Conservation (phyloP, 2,113 vertebrate species). For the Stegostoma tigrinum region DNA sequence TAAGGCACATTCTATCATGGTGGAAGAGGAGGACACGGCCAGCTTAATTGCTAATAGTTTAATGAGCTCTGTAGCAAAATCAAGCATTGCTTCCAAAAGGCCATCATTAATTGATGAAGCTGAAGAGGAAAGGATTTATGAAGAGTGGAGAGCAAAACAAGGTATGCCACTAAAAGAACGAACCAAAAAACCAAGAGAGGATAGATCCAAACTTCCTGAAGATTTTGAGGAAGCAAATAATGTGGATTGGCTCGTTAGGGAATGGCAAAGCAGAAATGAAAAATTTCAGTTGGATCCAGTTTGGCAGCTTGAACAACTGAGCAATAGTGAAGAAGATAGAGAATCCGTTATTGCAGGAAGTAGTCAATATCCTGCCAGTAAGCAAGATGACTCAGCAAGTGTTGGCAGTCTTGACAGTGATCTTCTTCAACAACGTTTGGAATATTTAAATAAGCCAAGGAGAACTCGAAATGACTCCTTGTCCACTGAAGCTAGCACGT, state of each 20-base stretch:
- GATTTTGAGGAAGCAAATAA: slow-evolving; percentile 55
- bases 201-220: slow-evolving; percentile 37
- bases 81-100: slow-evolving; percentile 55
- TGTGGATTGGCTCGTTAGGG: slow-evolving; percentile 60
- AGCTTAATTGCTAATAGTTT: slow-evolving; percentile 69
- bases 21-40: slow-evolving; percentile 69
- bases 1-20: slow-evolving; percentile 57
- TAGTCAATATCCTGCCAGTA: slow-evolving; percentile 42
- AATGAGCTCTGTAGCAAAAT: slow-evolving; percentile 57
- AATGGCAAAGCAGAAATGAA: slow-evolving; percentile 85
- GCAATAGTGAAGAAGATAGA: slow-evolving; percentile 46
- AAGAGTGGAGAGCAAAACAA: slow-evolving; percentile 47
- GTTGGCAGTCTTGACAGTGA: slow-evolving; percentile 70
- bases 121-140: slow-evolving; percentile 51
- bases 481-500: slow-evolving; percentile 64
- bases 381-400: slow-evolving; percentile 62
- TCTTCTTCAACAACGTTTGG: slow-evolving; percentile 60
- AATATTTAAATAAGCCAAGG: slow-evolving; percentile 39
- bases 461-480: slow-evolving; percentile 51
- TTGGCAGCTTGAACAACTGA: slow-evolving; percentile 59
- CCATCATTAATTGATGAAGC: slow-evolving; percentile 52
- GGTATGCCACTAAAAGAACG: slow-evolving; percentile 45
- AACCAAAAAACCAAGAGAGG: slow-evolving; percentile 34
- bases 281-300: slow-evolving; percentile 64
- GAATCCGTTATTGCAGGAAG: slow-evolving; percentile 42